A percentile compares a stretch with the other conserved stretches of the same genome.
These are phyloP conservation scores for Drosophila pseudoananassae DNA, from an alignment of 1,140 invertebrate species.

Conservation along the genomic window DNA sequence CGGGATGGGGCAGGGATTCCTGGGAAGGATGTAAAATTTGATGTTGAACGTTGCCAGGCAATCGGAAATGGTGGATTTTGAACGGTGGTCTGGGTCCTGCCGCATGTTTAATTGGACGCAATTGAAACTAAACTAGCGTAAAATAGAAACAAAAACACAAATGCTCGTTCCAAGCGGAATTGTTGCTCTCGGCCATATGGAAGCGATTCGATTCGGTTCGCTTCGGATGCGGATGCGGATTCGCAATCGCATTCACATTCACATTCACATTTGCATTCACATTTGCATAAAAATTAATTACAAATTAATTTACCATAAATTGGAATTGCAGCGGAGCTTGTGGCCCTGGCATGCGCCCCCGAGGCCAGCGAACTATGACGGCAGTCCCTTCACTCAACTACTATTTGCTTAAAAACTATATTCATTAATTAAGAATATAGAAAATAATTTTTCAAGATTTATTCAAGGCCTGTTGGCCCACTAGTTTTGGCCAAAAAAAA, in stretches of 20 bases:
- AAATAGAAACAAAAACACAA: conserved; percentile 77
- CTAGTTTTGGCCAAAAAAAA: not conserved
- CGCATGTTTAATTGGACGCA: conserved; percentile 82
- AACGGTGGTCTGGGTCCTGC: conserved; percentile 22
- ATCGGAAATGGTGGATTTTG: conserved; percentile 62
- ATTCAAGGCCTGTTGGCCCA: not conserved
- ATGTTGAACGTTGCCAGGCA: conserved; percentile 54
- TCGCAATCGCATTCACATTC: not conserved
- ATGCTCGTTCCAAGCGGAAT: not conserved
- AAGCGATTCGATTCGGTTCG: conserved; percentile 52
- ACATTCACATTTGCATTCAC: not conserved
- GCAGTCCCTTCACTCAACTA: not conserved
- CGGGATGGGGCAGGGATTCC: conserved; percentile 1
- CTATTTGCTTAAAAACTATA: not conserved
- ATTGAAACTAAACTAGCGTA: conserved; percentile 82
- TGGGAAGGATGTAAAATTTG: conserved; percentile 61
- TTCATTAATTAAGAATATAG: not conserved
- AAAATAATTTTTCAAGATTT: not conserved
- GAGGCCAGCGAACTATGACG: conserved; percentile 1
- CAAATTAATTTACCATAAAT: conserved; percentile 83
- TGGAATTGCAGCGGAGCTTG: conserved; percentile 38
- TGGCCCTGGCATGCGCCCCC: not conserved
- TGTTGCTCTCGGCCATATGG: conserved; percentile 33
- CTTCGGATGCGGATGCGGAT: not conserved
- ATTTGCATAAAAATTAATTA: conserved; percentile 70